Evolutionary conservation across 1,140 invertebrate species (phyloP).

Genomic region (Panulirus ornatus): DNA sequence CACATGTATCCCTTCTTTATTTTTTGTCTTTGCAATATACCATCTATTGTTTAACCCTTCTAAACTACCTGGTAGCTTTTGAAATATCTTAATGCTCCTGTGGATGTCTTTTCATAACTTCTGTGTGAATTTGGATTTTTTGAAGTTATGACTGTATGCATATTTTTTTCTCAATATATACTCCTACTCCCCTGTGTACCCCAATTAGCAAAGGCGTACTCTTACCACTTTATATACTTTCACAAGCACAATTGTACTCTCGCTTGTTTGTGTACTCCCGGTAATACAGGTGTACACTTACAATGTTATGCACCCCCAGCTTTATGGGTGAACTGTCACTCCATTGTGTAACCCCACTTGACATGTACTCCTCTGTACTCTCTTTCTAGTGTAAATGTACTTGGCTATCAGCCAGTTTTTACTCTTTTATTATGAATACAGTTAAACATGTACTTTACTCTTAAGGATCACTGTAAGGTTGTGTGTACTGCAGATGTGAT

Average conservation of each 20-base stretch:
- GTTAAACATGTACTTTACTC: neutral
- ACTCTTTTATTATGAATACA: neutral
- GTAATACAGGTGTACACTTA: neutral
- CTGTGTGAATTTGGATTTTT: neutral
- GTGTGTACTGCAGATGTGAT: too few relatives aligned
- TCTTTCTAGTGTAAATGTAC: neutral
- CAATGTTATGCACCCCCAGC: neutral
- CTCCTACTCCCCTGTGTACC: neutral
- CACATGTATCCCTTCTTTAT: conserved; percentile 28
- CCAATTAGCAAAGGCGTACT: neutral
- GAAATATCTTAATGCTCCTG: conserved; percentile 16
- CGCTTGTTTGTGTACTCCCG: neutral
- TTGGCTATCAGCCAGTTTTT: neutral
- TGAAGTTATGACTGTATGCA: neutral
- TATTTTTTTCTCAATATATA: neutral
- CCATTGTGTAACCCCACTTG: neutral
- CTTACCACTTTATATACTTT: neutral
- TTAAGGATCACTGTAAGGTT: too few relatives aligned
- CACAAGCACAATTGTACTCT: neutral
- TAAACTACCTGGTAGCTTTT: conserved; percentile 13
- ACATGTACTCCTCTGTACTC: neutral
- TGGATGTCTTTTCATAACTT: conserved; percentile 15
- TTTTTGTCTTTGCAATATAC: conserved; percentile 22
- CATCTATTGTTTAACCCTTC: conserved; percentile 17
- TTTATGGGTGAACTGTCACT: neutral